These are phyloP conservation scores for Oceanites oceanicus DNA, from an alignment of 2,113 vertebrate genomes.

Conservation along the genomic window DNA sequence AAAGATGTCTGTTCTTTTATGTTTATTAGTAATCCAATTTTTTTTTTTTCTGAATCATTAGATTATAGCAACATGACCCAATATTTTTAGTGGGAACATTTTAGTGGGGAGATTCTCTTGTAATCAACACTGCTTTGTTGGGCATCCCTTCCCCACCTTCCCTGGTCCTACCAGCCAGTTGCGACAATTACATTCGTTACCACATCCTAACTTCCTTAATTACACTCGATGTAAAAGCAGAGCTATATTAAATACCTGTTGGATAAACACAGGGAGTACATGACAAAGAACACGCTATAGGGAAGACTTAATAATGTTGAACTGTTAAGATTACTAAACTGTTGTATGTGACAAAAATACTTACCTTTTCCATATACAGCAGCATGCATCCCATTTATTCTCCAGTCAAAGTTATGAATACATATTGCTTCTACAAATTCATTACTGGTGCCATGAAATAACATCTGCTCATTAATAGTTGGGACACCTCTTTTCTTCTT, in stretches of 20 bases:
- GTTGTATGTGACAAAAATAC: background rate
- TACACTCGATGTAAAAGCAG: background rate
- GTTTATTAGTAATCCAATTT: background rate
- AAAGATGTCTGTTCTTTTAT: background rate
- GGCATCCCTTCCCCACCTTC: background rate
- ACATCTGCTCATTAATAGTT: conserved; percentile 90
- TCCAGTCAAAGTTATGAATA: conserved; percentile 97
- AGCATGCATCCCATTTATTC: conserved; percentile 92
- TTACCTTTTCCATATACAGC: conserved; percentile 94
- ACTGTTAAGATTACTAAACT: background rate
- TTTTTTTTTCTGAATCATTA: background rate
- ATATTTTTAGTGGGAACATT: background rate
- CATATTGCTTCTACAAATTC: conserved; percentile 96
- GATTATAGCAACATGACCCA: background rate
- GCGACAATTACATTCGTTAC: background rate
- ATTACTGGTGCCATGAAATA: conserved; percentile 95
- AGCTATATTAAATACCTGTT: background rate
- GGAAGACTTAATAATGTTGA: background rate
- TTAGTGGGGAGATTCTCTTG: background rate
- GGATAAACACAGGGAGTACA: background rate
- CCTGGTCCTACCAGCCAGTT: background rate
- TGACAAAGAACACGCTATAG: background rate
- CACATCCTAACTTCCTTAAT: background rate
- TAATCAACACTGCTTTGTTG: background rate
- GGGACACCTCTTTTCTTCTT: conserved; percentile 87